Conservation (phyloP, 2,888 invertebrate species). For the Dicranocentrus wangi region DNA sequence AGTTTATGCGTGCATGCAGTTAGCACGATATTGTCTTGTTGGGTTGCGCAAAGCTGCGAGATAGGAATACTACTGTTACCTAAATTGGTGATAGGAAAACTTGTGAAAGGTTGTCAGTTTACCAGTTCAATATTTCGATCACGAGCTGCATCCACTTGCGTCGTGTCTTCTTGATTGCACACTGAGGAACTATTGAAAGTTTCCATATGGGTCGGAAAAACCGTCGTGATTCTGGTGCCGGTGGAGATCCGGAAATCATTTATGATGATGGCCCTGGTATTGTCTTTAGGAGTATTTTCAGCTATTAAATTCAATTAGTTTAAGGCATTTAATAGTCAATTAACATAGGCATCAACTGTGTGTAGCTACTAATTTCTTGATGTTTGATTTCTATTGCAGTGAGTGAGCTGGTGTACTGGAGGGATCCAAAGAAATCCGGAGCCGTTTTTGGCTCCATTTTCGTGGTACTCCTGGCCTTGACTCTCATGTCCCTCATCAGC, state of each 20-base stretch:
- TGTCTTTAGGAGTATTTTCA: slow-evolving; percentile 12
- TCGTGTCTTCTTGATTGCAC: slow-evolving; percentile 27
- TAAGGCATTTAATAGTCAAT: neutral
- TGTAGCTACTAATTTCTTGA: neutral
- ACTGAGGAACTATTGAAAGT: slow-evolving; percentile 43
- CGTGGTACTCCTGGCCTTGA: slow-evolving; percentile 91
- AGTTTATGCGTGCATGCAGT: neutral
- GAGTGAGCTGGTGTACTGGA: slow-evolving; percentile 98
- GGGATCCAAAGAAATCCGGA: slow-evolving; percentile 94
- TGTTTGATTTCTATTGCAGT: slow-evolving; percentile 79
- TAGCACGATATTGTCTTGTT: neutral
- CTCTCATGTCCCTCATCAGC: slow-evolving; percentile 95
- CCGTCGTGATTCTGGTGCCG: slow-evolving; percentile 67
- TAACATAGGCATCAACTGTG: neutral
- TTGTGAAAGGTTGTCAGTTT: slow-evolving; percentile 48
- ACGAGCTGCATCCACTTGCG: neutral
- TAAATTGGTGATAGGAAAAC: slow-evolving; percentile 4
- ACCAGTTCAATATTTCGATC: neutral
- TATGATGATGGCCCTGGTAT: slow-evolving; percentile 73
- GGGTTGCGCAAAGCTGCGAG: neutral
- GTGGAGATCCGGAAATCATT: slow-evolving; percentile 67
- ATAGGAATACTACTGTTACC: neutral
- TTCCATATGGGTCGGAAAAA: slow-evolving; percentile 73
- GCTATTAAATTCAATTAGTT: neutral
- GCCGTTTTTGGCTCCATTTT: slow-evolving; percentile 93